Percentiles rank a stretch among this genome's conserved stretches.
Conservation (phyloP, 1,140 invertebrate genomes). For the Bombus polaris region DNA sequence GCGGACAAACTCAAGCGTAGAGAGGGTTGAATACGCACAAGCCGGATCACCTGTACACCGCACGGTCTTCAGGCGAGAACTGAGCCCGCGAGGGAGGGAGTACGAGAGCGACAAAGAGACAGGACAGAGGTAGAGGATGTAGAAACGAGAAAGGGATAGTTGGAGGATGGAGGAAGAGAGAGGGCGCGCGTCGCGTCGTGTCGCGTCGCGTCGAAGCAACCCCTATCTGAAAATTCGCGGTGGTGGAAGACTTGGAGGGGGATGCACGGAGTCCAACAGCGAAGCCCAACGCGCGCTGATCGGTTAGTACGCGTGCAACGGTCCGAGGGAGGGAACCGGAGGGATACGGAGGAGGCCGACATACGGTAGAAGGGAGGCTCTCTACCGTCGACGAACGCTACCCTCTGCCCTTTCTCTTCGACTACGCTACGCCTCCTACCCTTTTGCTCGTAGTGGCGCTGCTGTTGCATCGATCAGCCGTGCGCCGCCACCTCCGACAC, state of each 20-base stretch:
- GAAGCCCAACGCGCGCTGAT: slow-evolving; percentile 60
- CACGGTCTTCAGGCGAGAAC: slow-evolving; percentile 77
- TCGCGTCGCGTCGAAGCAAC: slow-evolving; percentile 38
- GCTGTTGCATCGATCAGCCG: slow-evolving; percentile 81
- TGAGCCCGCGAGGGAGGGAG: slow-evolving; percentile 72
- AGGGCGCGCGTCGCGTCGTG: slow-evolving; percentile 47
- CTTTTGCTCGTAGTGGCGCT: slow-evolving; percentile 71
- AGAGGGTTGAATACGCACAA: slow-evolving; percentile 46
- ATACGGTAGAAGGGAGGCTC: slow-evolving; percentile 14
- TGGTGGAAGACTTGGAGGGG: slow-evolving; percentile 33
- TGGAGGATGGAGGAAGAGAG: slow-evolving; percentile 45
- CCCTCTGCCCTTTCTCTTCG: slow-evolving; percentile 22
- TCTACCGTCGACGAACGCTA: slow-evolving; percentile 13
- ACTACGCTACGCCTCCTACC: slow-evolving; percentile 60
- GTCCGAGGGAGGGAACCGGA: slow-evolving; percentile 44
- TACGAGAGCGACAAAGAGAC: slow-evolving; percentile 59
- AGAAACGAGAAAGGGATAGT: slow-evolving; percentile 52
- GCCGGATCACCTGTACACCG: slow-evolving; percentile 70
- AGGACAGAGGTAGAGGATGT: slow-evolving; percentile 57
- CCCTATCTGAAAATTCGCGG: slow-evolving; percentile 37
- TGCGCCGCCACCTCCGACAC: slow-evolving; percentile 71
- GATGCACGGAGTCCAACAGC: background rate
- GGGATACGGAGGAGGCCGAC: slow-evolving; percentile 33
- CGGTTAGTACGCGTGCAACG: slow-evolving; percentile 70
- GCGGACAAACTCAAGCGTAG: slow-evolving; percentile 42